Evolutionary conservation across 2,888 invertebrate genomes (phyloP).

Genomic region (Neoitamus cyanurus): DNA sequence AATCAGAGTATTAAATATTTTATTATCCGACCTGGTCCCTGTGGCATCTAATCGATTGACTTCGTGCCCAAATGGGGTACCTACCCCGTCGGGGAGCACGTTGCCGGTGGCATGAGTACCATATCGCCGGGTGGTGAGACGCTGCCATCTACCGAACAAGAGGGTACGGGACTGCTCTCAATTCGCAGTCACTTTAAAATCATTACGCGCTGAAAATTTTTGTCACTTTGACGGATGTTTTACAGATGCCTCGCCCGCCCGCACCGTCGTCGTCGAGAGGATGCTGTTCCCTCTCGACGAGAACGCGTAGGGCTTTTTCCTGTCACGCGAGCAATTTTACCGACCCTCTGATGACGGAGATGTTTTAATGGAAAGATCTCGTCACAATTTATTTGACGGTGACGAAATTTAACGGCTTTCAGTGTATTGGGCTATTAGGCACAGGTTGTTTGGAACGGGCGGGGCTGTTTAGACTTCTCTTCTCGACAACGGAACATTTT

Average conservation of each 20-base stretch:
- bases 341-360: constrained; percentile 10
- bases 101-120: neutral
- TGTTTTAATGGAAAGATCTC: constrained; percentile 39
- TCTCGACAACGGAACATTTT: neutral
- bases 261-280: neutral
- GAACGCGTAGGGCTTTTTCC: neutral
- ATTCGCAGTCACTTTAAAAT: constrained; percentile 39
- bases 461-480: neutral
- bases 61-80: constrained; percentile 3
- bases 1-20: constrained; percentile 44
- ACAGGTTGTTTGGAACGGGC: neutral
- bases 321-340: neutral
- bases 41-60: constrained; percentile 28
- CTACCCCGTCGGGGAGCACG: neutral
- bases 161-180: neutral
- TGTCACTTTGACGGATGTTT: constrained; percentile 39
- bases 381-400: constrained; percentile 12
- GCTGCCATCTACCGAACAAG: neutral
- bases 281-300: neutral
- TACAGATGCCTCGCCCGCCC: neutral
- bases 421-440: neutral
- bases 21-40: constrained; percentile 30
- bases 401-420: neutral
- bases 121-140: neutral
- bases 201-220: constrained; percentile 16